phyloP scores from a whole-genome alignment of 2,888 invertebrate genomes.

The Latrodectus elegans region DNA sequence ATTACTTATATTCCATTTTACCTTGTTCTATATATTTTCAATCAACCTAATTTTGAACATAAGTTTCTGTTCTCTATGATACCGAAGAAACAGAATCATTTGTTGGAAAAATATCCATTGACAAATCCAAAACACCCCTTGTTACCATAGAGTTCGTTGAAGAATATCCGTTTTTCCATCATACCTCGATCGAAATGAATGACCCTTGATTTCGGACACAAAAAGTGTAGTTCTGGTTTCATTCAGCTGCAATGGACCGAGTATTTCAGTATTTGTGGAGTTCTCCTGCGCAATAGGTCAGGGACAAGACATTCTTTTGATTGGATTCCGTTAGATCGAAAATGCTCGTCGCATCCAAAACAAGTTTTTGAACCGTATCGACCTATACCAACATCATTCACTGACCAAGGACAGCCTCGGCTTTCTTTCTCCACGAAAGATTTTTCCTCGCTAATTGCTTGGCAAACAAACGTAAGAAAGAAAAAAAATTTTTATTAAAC shows the following conservation, averaged over 20 bases:
- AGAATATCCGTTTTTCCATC: not conserved
- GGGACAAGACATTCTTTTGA: slow-evolving; percentile 31
- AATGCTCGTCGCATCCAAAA: slow-evolving; percentile 16
- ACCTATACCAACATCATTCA: slow-evolving; percentile 8
- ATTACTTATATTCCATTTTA: not conserved
- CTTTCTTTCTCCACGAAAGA: not conserved
- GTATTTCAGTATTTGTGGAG: slow-evolving; percentile 29
- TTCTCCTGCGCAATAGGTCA: slow-evolving; percentile 19
- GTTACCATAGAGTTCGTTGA: not conserved
- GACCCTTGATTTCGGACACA: not conserved
- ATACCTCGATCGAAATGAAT: not conserved
- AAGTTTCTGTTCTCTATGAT: not conserved
- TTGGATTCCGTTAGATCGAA: slow-evolving; percentile 21
- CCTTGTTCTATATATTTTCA: not conserved
- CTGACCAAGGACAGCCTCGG: not conserved
- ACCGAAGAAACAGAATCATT: not conserved
- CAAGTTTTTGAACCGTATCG: slow-evolving; percentile 44
- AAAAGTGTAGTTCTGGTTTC: not conserved
- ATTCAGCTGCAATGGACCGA: slow-evolving; percentile 13
- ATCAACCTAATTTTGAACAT: not conserved
- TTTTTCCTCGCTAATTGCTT: not conserved
- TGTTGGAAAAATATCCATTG: not conserved
- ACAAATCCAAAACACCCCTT: not conserved
- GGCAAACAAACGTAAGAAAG: not conserved
- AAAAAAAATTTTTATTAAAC: not conserved